A percentile compares a stretch with the other conserved stretches of the same genome.
These are phyloP conservation scores for Labia minor DNA, from an alignment of 2,888 invertebrate species.

Conservation along the genomic window DNA sequence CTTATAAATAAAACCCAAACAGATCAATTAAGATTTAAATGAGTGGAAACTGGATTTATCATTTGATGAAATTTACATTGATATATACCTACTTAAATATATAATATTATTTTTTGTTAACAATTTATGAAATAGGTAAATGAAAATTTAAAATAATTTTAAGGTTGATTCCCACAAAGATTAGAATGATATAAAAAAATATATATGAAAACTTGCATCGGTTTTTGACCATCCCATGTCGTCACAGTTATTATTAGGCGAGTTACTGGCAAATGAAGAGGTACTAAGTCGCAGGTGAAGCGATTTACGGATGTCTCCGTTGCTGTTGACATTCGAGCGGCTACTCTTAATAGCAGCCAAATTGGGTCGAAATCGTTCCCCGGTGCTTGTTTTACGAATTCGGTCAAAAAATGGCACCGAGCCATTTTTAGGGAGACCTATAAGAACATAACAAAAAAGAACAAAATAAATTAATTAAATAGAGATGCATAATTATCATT, in stretches of 20 bases:
- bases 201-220: constrained; percentile 29
- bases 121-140: too few relatives aligned
- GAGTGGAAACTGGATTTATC: too few relatives aligned
- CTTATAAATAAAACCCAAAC: too few relatives aligned
- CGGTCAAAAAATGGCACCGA: constrained; percentile 84
- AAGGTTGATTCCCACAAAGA: too few relatives aligned
- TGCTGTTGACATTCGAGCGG: constrained; percentile 62
- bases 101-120: too few relatives aligned
- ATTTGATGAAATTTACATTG: too few relatives aligned
- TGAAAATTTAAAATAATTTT: too few relatives aligned
- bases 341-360: constrained; percentile 69
- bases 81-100: too few relatives aligned
- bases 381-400: constrained; percentile 70
- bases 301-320: constrained; percentile 58
- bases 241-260: constrained; percentile 45
- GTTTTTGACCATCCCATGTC: constrained; percentile 35
- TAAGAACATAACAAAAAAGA: constrained; percentile 33
- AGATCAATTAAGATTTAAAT: too few relatives aligned
- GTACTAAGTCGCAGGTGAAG: constrained; percentile 45
- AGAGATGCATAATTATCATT: too few relatives aligned
- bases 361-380: constrained; percentile 75
- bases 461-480: too few relatives aligned
- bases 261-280: constrained; percentile 46
- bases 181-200: too few relatives aligned
- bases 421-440: constrained; percentile 72